These are phyloP conservation scores for Eira barbara DNA, from an alignment of 2,113 vertebrate genomes.

Conservation along the genomic window DNA sequence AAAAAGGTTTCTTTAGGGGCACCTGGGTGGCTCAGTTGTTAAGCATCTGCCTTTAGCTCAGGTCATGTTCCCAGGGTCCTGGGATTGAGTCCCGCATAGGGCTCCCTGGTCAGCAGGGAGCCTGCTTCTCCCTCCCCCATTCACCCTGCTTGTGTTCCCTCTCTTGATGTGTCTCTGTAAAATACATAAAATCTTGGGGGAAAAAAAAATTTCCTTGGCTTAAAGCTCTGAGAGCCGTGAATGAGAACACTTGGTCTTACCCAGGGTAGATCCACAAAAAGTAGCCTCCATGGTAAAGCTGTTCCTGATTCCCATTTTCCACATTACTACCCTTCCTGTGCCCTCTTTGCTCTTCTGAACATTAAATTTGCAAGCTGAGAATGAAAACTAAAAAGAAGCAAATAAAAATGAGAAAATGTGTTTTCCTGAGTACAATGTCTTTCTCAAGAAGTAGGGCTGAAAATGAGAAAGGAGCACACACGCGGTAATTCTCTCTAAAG, in stretches of 20 bases:
- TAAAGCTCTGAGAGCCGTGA: neutral
- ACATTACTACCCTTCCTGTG: constrained; percentile 84
- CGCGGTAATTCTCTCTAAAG: neutral
- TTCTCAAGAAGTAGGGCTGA: neutral
- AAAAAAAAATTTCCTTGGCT: neutral
- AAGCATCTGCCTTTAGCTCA: too few relatives aligned
- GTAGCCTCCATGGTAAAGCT: constrained; percentile 88
- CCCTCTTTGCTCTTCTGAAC: constrained; percentile 82
- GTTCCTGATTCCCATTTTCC: constrained; percentile 87
- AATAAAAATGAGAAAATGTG: neutral
- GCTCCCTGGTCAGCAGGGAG: too few relatives aligned
- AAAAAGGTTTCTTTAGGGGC: neutral
- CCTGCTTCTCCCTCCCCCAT: too few relatives aligned
- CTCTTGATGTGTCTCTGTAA: too few relatives aligned
- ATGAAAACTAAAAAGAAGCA: constrained; percentile 82
- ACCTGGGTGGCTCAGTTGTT: too few relatives aligned
- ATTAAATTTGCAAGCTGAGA: constrained; percentile 84
- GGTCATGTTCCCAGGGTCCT: too few relatives aligned
- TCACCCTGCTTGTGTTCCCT: too few relatives aligned
- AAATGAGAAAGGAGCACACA: neutral
- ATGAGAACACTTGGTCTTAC: constrained; percentile 72
- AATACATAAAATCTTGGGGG: too few relatives aligned
- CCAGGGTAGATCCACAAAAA: constrained; percentile 83
- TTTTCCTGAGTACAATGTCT: neutral
- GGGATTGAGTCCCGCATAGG: too few relatives aligned